A percentile compares a stretch with the other conserved stretches of the same genome.
Evolutionary conservation across 2,888 invertebrate genomes (phyloP).

Genomic region (Pseudoips prasinana): DNA sequence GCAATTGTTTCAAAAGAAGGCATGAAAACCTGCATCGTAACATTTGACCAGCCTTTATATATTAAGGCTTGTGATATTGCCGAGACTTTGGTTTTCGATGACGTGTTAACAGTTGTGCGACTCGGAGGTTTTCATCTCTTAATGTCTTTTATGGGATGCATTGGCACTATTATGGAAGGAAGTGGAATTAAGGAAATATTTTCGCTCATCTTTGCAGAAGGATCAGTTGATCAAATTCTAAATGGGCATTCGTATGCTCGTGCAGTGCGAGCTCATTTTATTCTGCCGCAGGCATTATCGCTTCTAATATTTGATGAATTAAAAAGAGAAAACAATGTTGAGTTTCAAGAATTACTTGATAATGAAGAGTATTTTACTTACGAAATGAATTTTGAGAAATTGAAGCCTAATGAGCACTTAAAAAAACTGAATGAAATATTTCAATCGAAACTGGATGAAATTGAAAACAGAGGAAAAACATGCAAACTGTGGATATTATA

Average conservation of each 20-base stretch:
- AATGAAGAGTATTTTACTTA: too few species aligned
- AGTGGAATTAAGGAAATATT: constrained; percentile 32
- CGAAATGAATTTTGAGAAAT: too few species aligned
- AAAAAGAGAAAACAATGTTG: constrained; percentile 27
- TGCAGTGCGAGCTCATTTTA: constrained; percentile 40
- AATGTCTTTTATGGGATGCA: constrained; percentile 35
- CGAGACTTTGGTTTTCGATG: constrained; percentile 16
- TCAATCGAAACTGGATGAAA: constrained; percentile 28
- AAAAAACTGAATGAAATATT: too few species aligned
- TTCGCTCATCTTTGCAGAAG: constrained; percentile 28
- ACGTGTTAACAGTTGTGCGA: constrained; percentile 30
- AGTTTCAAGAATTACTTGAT: constrained; percentile 34
- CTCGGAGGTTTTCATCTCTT: constrained; percentile 51
- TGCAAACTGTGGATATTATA: too few species aligned
- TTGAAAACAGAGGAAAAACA: too few species aligned
- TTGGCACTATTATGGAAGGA: constrained; percentile 49
- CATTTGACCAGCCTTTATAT: constrained; percentile 46
- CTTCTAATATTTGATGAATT: constrained; percentile 33
- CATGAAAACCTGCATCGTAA: constrained; percentile 21
- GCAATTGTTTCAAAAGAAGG: constrained; percentile 14
- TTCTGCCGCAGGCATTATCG: constrained; percentile 29
- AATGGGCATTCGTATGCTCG: constrained; percentile 41
- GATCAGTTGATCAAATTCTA: constrained; percentile 43
- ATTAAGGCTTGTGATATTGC: constrained; percentile 42
- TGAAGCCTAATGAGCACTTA: too few species aligned